phyloP scores from a whole-genome alignment of 2,113 vertebrate genomes.

The Thunnus maccoyii region DNA sequence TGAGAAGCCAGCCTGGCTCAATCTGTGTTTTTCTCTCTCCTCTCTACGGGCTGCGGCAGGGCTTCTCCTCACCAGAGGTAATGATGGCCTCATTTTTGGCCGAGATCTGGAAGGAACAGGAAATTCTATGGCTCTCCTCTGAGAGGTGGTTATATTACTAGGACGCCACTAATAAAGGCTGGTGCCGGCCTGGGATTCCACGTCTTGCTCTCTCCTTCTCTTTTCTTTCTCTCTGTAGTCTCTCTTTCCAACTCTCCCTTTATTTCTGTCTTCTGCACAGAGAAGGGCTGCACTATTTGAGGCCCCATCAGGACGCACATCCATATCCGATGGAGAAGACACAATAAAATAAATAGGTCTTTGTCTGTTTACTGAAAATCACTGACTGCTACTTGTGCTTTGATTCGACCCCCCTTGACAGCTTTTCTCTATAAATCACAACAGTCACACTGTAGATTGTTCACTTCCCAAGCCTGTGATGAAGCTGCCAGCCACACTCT shows the following conservation, averaged over 20 bases:
- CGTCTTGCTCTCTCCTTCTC: constrained; percentile 46
- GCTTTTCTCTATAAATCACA: constrained; percentile 72
- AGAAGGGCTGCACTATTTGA: constrained; percentile 25
- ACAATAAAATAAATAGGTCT: constrained; percentile 56
- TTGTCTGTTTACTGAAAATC: constrained; percentile 54
- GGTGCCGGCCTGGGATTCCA: constrained; percentile 72
- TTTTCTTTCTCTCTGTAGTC: constrained; percentile 51
- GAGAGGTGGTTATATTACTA: constrained; percentile 79
- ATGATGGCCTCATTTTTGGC: constrained; percentile 73
- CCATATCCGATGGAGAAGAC: constrained; percentile 30
- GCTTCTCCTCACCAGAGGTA: constrained; percentile 67
- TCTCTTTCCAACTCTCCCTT: constrained; percentile 18
- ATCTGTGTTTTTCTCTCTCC: constrained; percentile 47
- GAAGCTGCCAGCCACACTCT: constrained; percentile 66
- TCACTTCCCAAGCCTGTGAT: constrained; percentile 64
- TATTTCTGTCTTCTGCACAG: background rate
- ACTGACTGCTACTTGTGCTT: constrained; percentile 30
- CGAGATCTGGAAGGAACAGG: constrained; percentile 70
- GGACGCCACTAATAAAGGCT: constrained; percentile 78
- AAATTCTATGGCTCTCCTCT: constrained; percentile 76
- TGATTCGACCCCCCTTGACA: constrained; percentile 57
- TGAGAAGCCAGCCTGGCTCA: constrained; percentile 53
- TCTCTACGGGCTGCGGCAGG: constrained; percentile 37
- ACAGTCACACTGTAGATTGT: constrained; percentile 70
- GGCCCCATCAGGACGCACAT: constrained; percentile 39